phyloP scores from a whole-genome alignment of 2,113 vertebrate genomes.

The Phyllostomus hastatus region DNA sequence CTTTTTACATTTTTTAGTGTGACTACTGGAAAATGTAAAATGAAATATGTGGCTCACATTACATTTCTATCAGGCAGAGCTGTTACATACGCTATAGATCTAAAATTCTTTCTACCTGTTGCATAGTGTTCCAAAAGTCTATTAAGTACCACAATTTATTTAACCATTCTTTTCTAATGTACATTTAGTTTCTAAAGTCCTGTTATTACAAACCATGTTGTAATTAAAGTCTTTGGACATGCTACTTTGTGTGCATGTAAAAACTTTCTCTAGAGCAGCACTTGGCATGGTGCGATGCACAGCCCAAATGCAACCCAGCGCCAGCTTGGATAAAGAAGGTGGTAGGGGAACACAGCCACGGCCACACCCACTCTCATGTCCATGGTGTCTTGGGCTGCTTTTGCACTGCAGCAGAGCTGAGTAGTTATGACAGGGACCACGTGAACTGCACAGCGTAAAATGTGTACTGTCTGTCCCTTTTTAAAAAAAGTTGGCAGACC shows the following conservation, averaged over 20 bases:
- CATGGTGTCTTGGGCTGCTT: no score
- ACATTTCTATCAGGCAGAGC: background rate
- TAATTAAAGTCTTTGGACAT: background rate
- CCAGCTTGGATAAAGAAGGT: background rate
- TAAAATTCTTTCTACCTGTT: background rate
- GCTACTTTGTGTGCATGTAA: background rate
- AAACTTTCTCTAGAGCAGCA: background rate
- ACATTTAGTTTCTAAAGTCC: conserved; percentile 4
- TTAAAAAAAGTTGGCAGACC: background rate
- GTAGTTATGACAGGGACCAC: no score
- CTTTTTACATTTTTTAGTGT: background rate
- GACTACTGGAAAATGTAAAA: background rate
- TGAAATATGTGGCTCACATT: background rate
- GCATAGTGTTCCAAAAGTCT: background rate
- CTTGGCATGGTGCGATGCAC: background rate
- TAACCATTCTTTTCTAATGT: background rate
- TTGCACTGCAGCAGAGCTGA: no score
- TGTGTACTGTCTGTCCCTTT: background rate
- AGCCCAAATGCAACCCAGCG: background rate
- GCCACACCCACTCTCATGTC: background rate
- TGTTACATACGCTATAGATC: background rate
- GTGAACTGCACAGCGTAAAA: background rate
- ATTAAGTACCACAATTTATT: background rate
- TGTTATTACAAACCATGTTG: background rate
- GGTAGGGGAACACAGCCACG: background rate